Evolutionary conservation across 2,797 vertebrate genomes (phyloP), one percentile per base, ranked within the genome.

Genomic region (Pseudomugil tenellus): DNA sequence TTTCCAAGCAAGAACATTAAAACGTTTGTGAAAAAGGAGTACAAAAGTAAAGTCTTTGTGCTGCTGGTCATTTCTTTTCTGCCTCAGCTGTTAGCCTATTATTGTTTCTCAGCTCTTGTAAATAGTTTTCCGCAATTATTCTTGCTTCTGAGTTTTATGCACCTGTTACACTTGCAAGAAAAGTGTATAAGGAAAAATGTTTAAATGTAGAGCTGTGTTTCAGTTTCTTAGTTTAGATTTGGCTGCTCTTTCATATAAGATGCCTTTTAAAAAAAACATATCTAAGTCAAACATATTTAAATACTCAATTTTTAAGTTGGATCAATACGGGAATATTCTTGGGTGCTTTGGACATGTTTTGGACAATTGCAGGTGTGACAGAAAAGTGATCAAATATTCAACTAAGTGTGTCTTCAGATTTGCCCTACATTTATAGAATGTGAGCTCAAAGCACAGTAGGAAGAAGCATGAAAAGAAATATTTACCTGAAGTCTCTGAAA

Each of bases 281-380:
- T 4, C 13, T 8, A 34, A 4, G 3, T 37, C 1, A 67, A 10
- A 65, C 58, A 60, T 48, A 17, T 39, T 4, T 6, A 66, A 61
- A 72, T 31, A 63, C 28, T 25, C n/a, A n/a, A n/a, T n/a, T n/a
- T 11, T 19, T 77, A 77, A 87, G 83, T 81, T 62, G 17, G 1
- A 12, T 17, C 5, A 48, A 48, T 70, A 34, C 73, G 64, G 56
- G 54, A 84, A 83, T 65, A 67, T 23, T 51, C 32, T 21, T 51
- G 21, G 39, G 16, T 61, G 28, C 6, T 14, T 26, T 53, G 14
- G 6, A 34, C 32, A 34, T 34, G 32, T 34, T 34, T 34, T 34
- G 32, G 16, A 14, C 37, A 59, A 29, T 43, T 59, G 25, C 17
- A 59, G 17, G 26, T 39, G 17, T 43, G 26, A 43, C 17, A 58